Percentiles rank a stretch among this genome's conserved stretches.
These are phyloP conservation scores for Chouioia cunea DNA, from an alignment of 2,888 invertebrate species.

Conservation along the genomic window DNA sequence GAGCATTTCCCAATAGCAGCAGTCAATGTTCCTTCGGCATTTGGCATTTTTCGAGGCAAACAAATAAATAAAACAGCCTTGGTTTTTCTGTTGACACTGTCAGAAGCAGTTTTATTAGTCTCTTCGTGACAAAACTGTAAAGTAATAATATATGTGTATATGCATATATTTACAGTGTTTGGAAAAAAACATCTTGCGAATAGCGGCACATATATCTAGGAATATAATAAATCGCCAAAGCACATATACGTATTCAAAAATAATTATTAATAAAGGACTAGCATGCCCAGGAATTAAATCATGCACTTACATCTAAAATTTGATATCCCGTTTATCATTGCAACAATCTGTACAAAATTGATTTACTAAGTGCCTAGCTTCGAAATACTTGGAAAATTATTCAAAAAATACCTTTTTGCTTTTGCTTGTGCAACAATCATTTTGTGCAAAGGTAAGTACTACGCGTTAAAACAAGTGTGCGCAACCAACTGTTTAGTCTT, in stretches of 20 bases:
- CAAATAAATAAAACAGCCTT: conserved; percentile 39
- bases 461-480: no score
- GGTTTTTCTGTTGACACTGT: conserved; percentile 33
- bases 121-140: conserved; percentile 40
- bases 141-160: conserved; percentile 15
- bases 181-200: conserved; percentile 32
- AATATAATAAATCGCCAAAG: conserved; percentile 41
- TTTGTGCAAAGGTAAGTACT: no score
- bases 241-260: conserved; percentile 32
- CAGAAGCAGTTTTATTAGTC: conserved; percentile 45
- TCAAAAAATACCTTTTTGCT: no score
- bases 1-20: background rate
- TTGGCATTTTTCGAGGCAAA: conserved; percentile 31
- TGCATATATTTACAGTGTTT: conserved; percentile 41
- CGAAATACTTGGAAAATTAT: no score
- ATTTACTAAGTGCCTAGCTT: conserved; percentile 11
- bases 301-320: conserved; percentile 42
- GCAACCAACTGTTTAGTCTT: no score
- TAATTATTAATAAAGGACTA: conserved; percentile 40
- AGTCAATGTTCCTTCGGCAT: conserved; percentile 3
- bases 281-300: conserved; percentile 44
- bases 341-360: conserved; percentile 12
- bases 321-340: conserved; percentile 26
- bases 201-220: conserved; percentile 31
- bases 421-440: no score